Evolutionary conservation across 1,140 invertebrate species (phyloP), one percentile per base, ranked within the genome.

Genomic region (Pseudomyrmex concolor): DNA sequence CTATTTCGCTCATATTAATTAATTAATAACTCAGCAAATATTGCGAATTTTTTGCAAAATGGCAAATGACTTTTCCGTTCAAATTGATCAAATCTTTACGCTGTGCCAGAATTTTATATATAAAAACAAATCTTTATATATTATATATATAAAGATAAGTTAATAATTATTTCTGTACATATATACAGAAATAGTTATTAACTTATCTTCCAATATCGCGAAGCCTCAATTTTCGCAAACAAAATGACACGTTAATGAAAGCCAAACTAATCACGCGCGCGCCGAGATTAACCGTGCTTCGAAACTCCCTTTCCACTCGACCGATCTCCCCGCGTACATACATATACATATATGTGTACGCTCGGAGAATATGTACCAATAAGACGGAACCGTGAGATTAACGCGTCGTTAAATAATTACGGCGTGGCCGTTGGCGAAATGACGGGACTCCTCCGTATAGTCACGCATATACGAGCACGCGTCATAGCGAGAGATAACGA

Each of bases 391-490:
- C 70, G 57, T 34, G 78, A 55, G 78, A 82, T 82, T 82, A 82
- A 74, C 78, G 78, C 78, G 48, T 74, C 70, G 74, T 82, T 82
- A 82, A 82, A 82, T 74, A 82, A 82, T 82, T 82, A 82, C 57
- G 59, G 48, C 25, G 70, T 63, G 55, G 54, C 77, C 19, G 45
- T n/a, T 25, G 55, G 45, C n/a, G 45, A 15, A 51, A 80, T 59
- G 76, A 80, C 74, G 68, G 57, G 43, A 8, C 15, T 54, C 63
- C n/a, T 22, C n/a, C 25, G 22, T 51, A 60, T 2, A 34, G 77
- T 81, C 78, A 73, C 78, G 70, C 70, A 74, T 68, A 19, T 71
- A 82, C 67, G 78, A 73, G 78, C 70, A 62, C 78, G 70, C 70
- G 77, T 80, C 76, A 13, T 25, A 34, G 43, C 48, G 22, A 51